Conservation (phyloP, 1,140 invertebrate genomes). For the Tetragonula clypearis region DNA sequence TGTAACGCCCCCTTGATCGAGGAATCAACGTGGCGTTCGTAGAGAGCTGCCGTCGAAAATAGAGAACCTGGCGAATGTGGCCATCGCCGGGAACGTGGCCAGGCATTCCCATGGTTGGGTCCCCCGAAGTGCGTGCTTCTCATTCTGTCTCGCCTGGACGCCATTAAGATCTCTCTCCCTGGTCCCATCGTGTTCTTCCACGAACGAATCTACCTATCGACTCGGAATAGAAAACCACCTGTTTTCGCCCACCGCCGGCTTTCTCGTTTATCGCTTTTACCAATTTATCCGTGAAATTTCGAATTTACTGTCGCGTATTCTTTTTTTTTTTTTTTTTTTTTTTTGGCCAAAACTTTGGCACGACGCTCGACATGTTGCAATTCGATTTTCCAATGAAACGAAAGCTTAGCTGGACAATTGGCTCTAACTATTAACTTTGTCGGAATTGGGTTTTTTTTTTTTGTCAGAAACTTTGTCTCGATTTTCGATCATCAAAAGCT, state of each 20-base stretch:
- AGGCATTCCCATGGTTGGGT: slow-evolving; percentile 30
- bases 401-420: too few relatives aligned
- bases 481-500: too few relatives aligned
- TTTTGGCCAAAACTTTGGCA: too few relatives aligned
- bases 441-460: too few relatives aligned
- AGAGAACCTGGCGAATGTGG: slow-evolving; percentile 48
- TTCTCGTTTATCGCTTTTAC: not conserved
- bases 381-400: too few relatives aligned
- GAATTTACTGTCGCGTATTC: too few relatives aligned
- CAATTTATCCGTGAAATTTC: not conserved
- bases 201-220: slow-evolving; percentile 25
- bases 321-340: too few relatives aligned
- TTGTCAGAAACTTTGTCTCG: too few relatives aligned
- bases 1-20: slow-evolving; percentile 60
- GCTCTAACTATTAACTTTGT: too few relatives aligned
- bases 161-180: slow-evolving; percentile 1
- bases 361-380: too few relatives aligned
- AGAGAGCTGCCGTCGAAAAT: slow-evolving; percentile 66
- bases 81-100: slow-evolving; percentile 40
- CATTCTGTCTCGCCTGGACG: slow-evolving; percentile 25
- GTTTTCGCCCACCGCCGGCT: not conserved
- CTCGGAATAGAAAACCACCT: not conserved
- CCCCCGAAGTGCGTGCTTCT: slow-evolving; percentile 11
- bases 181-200: slow-evolving; percentile 2
- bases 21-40: slow-evolving; percentile 60